A percentile compares a stretch with the other conserved stretches of the same genome.
Conservation (phyloP, 2,797 vertebrate genomes). For the Xiphorhynchus erythropygius region DNA sequence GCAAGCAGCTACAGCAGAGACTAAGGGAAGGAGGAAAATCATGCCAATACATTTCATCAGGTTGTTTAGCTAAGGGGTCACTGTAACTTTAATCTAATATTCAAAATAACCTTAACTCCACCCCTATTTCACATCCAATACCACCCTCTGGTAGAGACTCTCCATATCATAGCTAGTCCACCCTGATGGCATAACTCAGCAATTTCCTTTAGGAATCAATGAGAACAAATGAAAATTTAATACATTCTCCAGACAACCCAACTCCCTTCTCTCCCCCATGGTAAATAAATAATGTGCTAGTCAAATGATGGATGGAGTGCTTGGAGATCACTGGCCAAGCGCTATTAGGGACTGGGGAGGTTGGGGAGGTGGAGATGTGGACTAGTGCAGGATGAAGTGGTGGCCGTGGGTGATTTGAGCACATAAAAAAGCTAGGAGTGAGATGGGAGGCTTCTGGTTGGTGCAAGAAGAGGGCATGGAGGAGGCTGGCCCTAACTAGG, state of each 20-base stretch:
- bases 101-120: background rate
- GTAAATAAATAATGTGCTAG: slow-evolving; percentile 72
- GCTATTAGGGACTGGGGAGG: slow-evolving; percentile 39
- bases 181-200: slow-evolving; percentile 54
- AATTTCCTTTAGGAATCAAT: slow-evolving; percentile 65
- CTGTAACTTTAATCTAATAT: background rate
- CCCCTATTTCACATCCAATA: background rate
- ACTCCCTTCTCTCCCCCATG: slow-evolving; percentile 57
- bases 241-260: slow-evolving; percentile 63
- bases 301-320: slow-evolving; percentile 65
- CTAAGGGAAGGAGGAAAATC: background rate
- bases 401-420: background rate
- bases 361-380: background rate
- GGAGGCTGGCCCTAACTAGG: background rate
- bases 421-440: background rate
- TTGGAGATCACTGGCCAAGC: background rate
- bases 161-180: background rate
- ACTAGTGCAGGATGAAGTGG: background rate
- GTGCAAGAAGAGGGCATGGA: background rate
- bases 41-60: background rate
- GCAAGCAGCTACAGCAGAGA: background rate
- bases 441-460: background rate
- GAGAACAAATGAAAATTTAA: slow-evolving; percentile 72
- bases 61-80: background rate
- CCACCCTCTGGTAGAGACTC: background rate